Evolutionary conservation across 2,113 vertebrate species (phyloP).

Genomic region (Hyperoodon ampullatus): DNA sequence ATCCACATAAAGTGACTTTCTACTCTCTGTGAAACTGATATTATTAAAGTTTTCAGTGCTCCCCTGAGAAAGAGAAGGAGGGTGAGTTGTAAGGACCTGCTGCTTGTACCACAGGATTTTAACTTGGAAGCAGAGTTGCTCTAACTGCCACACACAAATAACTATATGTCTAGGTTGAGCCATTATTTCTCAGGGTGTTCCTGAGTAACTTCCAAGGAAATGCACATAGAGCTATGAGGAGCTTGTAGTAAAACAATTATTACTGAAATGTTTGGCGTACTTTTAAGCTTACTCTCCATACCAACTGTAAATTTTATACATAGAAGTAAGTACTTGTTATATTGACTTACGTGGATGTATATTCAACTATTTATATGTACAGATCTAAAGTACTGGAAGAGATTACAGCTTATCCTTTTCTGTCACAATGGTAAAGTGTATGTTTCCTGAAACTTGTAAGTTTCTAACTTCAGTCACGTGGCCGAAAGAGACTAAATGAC

Average conservation of each 20-base stretch:
- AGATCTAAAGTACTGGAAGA: conserved; percentile 29
- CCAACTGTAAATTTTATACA: background rate
- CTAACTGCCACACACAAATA: accelerated
- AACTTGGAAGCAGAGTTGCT: background rate
- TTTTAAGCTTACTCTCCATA: background rate
- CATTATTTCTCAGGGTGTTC: background rate
- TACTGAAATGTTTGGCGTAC: background rate
- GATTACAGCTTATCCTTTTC: conserved; percentile 11
- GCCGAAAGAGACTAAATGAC: conserved; percentile 55
- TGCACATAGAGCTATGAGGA: background rate
- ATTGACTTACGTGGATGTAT: background rate
- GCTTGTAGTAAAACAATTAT: background rate
- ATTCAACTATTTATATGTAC: background rate
- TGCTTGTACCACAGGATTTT: background rate
- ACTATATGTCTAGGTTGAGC: background rate
- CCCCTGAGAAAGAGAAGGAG: background rate
- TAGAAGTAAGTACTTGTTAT: background rate
- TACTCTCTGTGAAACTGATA: background rate
- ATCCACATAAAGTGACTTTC: background rate
- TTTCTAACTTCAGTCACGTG: conserved; percentile 61
- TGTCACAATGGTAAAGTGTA: background rate
- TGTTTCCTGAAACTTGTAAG: conserved; percentile 50
- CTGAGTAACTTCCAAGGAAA: background rate
- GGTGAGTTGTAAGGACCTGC: background rate
- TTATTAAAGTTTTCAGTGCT: background rate